Base-by-base conservation (phyloP, 2,797 vertebrate genomes). In the Phaenicophaeus curvirostris region DNA sequence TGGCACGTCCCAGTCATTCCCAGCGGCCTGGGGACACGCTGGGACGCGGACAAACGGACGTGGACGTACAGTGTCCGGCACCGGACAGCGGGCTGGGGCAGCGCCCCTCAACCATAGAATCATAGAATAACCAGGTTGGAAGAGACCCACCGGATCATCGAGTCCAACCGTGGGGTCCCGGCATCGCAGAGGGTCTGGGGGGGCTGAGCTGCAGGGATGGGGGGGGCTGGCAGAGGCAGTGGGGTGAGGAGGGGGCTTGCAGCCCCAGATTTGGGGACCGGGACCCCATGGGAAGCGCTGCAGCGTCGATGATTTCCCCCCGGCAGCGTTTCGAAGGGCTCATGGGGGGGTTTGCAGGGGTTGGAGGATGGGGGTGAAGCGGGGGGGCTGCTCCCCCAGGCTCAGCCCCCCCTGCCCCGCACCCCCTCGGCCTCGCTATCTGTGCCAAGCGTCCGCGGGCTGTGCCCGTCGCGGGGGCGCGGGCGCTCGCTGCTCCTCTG, bases 401-500 rank as follows among this genome's bases (percentile, higher is more conserved):
- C 20, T 7, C 5, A 4, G 10, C 2, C 7, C 35, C 33, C 19
- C 9, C 57, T 28, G 5, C 33, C 51, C 39, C 3, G 16, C 51
- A 7, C 28, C 74, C 72, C 27, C 0, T 7, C 15, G 4, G 35
- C 68, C 86, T 39, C n/a, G 76, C 97, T 99, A 99, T 99, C 98
- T 98, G 87, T 98, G 98, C 99, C 99, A 99, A 82, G 97, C 87
- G 28, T 98, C 98, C 16, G 90, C 93, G 58, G 98, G 90, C 76
- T 98, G 98, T 82, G 97, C 86, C 37, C 98, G 96, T 91, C 98
- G 98, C 27, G 97, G 5, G 3, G 96, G 85, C 48, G 94, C 90
- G 2, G 97, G 94, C 19, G 97, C 97, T 37, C 97, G 94, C 37
- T 98, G 98, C 83, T 98, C 98, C 41, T 97, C 97, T 0, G 84